Conservation (phyloP, 2,797 vertebrate species). For the Merluccius polli region DNA sequence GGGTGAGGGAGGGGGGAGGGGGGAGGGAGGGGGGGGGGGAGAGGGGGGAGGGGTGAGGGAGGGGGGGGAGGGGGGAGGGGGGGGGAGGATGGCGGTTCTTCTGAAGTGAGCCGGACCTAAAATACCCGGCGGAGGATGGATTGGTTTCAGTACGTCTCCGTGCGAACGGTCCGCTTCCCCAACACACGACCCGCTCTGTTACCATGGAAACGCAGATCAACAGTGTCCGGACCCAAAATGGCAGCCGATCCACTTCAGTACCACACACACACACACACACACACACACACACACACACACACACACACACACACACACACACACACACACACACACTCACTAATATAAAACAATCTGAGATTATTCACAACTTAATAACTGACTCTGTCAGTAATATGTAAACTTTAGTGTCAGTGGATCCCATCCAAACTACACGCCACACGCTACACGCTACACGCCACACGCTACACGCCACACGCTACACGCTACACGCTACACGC, state of each 20-base stretch:
- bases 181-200: not conserved
- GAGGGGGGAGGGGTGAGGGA: no score
- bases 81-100: not conserved
- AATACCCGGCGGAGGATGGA: constrained; percentile 6
- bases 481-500: no score
- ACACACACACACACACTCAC: no score
- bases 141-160: not conserved
- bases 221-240: not conserved
- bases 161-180: not conserved
- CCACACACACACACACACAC: no score
- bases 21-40: no score
- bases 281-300: no score
- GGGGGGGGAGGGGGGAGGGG: not conserved
- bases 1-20: not conserved
- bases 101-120: not conserved
- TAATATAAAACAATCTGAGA: no score
- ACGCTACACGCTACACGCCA: not conserved
- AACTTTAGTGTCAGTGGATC: not conserved
- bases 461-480: no score
- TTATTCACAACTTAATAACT: no score
- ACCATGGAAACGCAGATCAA: not conserved
- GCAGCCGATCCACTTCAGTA: not conserved
- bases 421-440: not conserved
- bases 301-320: no score
- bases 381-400: not conserved